These are phyloP conservation scores for Apostichopus californicus DNA, from an alignment of 35 echinoderm and acorn worm species.

Conservation along the genomic window DNA sequence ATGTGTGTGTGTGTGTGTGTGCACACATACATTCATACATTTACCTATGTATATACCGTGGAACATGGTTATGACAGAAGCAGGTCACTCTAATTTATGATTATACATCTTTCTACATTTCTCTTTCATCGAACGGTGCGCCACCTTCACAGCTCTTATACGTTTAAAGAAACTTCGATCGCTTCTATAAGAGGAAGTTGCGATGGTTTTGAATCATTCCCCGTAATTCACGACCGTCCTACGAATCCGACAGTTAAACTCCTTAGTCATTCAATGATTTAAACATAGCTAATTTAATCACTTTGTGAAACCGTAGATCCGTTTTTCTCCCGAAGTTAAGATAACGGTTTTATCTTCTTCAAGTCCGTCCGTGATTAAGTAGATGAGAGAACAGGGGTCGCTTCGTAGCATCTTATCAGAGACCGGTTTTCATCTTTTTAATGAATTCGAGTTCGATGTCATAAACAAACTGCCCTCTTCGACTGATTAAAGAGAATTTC, in stretches of 20 bases:
- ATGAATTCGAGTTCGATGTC: neutral
- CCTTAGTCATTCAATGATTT: constrained; percentile 10
- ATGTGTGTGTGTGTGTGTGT: too few species aligned
- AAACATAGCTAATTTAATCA: constrained; percentile 18
- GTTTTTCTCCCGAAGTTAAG: neutral
- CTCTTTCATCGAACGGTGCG: neutral
- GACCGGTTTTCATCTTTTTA: constrained; percentile 8
- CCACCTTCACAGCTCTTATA: neutral
- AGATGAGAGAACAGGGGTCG: constrained; percentile 4
- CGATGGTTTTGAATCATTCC: neutral
- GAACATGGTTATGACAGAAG: neutral
- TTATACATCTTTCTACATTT: neutral
- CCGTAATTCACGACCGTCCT: neutral
- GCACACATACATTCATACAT: too few species aligned
- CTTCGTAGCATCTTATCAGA: neutral
- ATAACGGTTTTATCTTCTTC: constrained; percentile 9
- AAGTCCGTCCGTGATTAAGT: neutral
- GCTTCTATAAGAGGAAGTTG: neutral
- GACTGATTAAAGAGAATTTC: constrained; percentile 6
- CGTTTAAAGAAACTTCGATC: neutral
- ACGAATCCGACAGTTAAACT: neutral
- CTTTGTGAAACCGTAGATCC: neutral
- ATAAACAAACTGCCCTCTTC: constrained; percentile 16
- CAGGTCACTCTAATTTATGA: neutral
- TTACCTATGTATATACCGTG: too few species aligned